phyloP scores from a whole-genome alignment of 2,888 invertebrate genomes.

The Callosobruchus maculatus region DNA sequence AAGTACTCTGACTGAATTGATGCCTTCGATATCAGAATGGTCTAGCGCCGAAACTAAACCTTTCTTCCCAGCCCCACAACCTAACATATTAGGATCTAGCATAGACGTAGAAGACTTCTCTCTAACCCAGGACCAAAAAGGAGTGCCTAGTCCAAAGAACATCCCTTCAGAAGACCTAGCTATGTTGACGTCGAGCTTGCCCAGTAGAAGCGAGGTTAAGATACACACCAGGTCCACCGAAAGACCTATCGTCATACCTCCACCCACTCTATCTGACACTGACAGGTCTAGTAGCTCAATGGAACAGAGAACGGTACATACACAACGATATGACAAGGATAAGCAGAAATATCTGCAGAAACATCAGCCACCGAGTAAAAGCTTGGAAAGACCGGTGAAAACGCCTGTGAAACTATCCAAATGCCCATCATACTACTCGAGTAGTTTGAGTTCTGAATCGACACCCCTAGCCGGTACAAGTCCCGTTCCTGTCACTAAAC shows the following conservation, averaged over 20 bases:
- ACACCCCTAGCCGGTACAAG: constrained; percentile 61
- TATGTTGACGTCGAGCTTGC: constrained; percentile 27
- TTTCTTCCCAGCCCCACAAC: constrained; percentile 33
- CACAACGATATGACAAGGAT: constrained; percentile 44
- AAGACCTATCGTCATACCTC: constrained; percentile 52
- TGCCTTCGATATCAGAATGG: constrained; percentile 79
- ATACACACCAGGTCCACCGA: constrained; percentile 53
- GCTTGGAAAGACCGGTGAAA: constrained; percentile 47
- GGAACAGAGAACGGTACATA: constrained; percentile 48
- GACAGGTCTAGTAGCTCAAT: constrained; percentile 52
- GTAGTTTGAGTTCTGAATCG: constrained; percentile 70
- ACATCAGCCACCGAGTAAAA: constrained; percentile 29
- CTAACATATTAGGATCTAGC: constrained; percentile 41
- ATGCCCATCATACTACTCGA: constrained; percentile 73
- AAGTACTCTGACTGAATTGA: constrained; percentile 59
- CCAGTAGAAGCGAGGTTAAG: constrained; percentile 29
- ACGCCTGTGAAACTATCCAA: constrained; percentile 58
- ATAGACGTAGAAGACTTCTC: constrained; percentile 42
- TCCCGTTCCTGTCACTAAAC: constrained; percentile 63
- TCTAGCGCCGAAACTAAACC: constrained; percentile 71
- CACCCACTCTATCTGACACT: constrained; percentile 50
- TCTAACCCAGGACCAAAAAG: constrained; percentile 31
- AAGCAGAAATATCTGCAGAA: constrained; percentile 44
- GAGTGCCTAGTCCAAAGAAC: constrained; percentile 42
- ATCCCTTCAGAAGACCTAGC: constrained; percentile 45